phyloP scores from a whole-genome alignment of 2,888 invertebrate genomes.

The Mylabris sibirica region DNA sequence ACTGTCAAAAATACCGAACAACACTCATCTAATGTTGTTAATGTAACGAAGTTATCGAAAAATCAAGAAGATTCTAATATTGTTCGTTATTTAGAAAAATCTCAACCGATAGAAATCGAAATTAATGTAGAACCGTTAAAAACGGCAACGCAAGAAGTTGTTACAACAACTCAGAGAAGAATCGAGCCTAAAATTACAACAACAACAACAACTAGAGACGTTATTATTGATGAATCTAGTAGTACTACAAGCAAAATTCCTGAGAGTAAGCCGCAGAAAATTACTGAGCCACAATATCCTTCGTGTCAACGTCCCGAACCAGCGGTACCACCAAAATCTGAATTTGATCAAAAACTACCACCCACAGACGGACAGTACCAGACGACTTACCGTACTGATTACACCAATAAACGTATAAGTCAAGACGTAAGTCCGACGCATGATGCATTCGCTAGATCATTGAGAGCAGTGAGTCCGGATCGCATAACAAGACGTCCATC shows the following conservation, averaged over 20 bases:
- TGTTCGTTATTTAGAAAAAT: slow-evolving; percentile 1
- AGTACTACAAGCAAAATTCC: slow-evolving; percentile 16
- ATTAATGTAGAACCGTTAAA: background rate
- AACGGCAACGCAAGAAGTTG: background rate
- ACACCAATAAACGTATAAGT: slow-evolving; percentile 65
- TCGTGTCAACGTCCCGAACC: slow-evolving; percentile 45
- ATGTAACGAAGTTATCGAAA: slow-evolving; percentile 1
- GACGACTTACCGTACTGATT: slow-evolving; percentile 70
- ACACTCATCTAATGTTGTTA: background rate
- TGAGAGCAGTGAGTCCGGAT: slow-evolving; percentile 72
- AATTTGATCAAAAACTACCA: slow-evolving; percentile 50
- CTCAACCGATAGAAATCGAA: slow-evolving; percentile 1
- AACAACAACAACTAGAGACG: slow-evolving; percentile 13
- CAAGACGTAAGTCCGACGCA: slow-evolving; percentile 76
- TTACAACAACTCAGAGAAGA: background rate
- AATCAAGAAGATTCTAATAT: background rate
- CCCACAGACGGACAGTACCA: slow-evolving; percentile 64
- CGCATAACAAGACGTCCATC: slow-evolving; percentile 64
- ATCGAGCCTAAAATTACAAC: slow-evolving; percentile 17
- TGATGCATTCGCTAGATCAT: slow-evolving; percentile 77
- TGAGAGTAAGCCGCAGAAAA: background rate
- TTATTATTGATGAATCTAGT: slow-evolving; percentile 21
- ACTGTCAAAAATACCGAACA: slow-evolving; percentile 20
- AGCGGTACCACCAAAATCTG: slow-evolving; percentile 51
- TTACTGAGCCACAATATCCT: background rate